These are phyloP conservation scores for Calidris pugnax DNA, from an alignment of 2,113 vertebrate species.

Conservation along the genomic window DNA sequence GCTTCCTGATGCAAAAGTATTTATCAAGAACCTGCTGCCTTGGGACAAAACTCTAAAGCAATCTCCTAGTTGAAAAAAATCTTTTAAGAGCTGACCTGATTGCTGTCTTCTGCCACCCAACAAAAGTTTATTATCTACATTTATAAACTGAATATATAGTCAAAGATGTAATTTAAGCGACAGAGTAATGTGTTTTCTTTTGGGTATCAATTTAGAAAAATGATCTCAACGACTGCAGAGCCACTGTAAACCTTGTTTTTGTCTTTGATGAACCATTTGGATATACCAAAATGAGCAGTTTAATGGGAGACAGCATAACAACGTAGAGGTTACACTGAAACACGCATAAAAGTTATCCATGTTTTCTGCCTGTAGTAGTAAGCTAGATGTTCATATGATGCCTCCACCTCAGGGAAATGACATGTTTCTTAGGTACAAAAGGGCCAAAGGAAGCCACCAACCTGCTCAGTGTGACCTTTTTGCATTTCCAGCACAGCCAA, in stretches of 20 bases:
- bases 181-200: neutral
- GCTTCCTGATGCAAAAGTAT: neutral
- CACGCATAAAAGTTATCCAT: neutral
- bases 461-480: constrained; percentile 91
- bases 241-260: neutral
- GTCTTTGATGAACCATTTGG: neutral
- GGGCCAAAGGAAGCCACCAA: constrained; percentile 53
- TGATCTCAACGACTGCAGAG: neutral
- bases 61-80: neutral
- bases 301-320: neutral
- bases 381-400: neutral
- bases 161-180: neutral
- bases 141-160: neutral
- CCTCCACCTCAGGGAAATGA: neutral
- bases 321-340: neutral
- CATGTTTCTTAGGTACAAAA: neutral
- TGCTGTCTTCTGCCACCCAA: neutral
- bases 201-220: neutral
- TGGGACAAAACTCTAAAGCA: neutral
- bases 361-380: neutral
- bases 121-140: neutral
- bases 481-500: constrained; percentile 91
- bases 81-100: neutral
- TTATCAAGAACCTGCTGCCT: neutral
- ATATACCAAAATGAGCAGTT: neutral